Base-by-base conservation (phyloP, 2,888 invertebrate genomes). In the Andrena hattorfiana region DNA sequence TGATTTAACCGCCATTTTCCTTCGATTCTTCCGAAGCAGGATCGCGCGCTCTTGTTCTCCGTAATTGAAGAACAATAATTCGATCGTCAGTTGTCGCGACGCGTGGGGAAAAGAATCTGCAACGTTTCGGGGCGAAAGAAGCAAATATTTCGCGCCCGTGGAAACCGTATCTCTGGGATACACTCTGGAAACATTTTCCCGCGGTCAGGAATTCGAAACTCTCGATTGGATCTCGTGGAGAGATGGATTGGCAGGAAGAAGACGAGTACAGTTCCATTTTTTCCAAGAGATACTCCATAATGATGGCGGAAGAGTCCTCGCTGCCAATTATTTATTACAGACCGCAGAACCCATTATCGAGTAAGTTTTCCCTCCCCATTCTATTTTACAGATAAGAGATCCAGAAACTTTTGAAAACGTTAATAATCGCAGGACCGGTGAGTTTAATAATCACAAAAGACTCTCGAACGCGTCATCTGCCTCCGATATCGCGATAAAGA, bases 91-190 rank as follows among this genome's bases (percentile, higher is more conserved):
- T 71, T 82, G 82, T 83, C 30, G 30, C 4, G 13, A 68, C 51
- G 0, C 51, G 59, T 60, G 54, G 42, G 32, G 56, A 26, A 48
- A 67, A 28, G 62, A 42, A 56, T 63, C 78, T 51, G 30, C 51
- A 66, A 56, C 48, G 26, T 71, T 60, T 35, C 20, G 62, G 6
- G 68, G 13, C 13, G 42, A 56, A 56, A 74, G 30, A 70, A 76
- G 66, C 71, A 82, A 87, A 82, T 85, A 86, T 87, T 87, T 85
- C 70, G 77, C 73, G 28, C 85, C 86, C 87, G 88, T 87, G 83
- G 87, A 89, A 88, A 89, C 87, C 77, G 87, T 89, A 87, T 86
- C 88, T 88, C 86, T 83, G 81, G 88, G 89, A 85, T 87, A 89
- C 88, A 74, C 23, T 20, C 35, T 48, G 70, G 16, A 66, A 28